Base-by-base conservation (phyloP, 1,140 invertebrate species). In the Micrasema longulum region DNA sequence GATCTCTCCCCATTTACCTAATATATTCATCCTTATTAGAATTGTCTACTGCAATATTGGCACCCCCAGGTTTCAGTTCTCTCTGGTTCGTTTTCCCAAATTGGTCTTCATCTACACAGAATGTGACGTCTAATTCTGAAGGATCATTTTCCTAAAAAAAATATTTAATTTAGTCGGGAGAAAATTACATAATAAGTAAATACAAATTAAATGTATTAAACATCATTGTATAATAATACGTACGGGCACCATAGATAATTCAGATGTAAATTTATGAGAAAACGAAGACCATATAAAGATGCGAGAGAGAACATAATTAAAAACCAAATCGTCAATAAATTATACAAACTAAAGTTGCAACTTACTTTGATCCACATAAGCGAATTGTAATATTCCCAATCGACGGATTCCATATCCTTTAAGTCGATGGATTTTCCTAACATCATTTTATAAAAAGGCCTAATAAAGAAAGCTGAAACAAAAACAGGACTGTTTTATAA, bases 371-470 rank as follows among this genome's bases (percentile, higher is more conserved):
- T 98, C 94, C 95, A 99, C 75, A 97, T 88, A 36, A 99, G 85
- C 0, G 97, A 99, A 85, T 99, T 99, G 82, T 97, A 98, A 86
- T 99, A 99, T 85, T 99, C 97, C 0, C 95, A 93, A 85, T 99
- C 98, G 18, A 99, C 97, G 45, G 95, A 93, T 85, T 99, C 97
- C 97, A 99, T 99, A 82, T 99, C 97, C 82, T 95, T 94, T 9
- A 99, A 85, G 79, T 95, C 94, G 74, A 99, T 99, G 36, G 90
- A 80, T 86, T 99, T 99, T 64, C 90, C 90, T 74, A 99, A 83
- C 97, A 99, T 99, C 97, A 99, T 99, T 87, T 99, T 99, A 85
- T 99, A 99, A 86, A 99, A 99, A 75, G 97, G 97, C 80, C 97
- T 91, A 84, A 99, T 99, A 84, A 99, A 99, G 84, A 99, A 99